Conservation (phyloP, 2,113 vertebrate species). For the Lutjanus erythropterus region DNA sequence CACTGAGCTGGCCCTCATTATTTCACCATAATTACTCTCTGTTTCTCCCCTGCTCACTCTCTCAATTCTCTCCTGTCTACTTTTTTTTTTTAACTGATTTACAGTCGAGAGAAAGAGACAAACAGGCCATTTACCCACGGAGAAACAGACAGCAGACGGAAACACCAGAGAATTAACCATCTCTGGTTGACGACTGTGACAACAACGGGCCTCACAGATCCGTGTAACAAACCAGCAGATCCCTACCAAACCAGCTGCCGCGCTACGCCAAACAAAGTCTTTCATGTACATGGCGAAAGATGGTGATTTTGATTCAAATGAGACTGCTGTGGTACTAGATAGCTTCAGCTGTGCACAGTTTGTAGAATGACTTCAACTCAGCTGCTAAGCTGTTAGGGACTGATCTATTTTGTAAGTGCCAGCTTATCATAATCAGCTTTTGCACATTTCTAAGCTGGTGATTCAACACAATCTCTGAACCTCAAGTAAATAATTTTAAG, state of each 20-base stretch:
- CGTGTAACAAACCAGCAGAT: constrained; percentile 28
- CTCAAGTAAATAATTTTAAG: constrained; percentile 51
- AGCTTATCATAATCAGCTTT: constrained; percentile 75
- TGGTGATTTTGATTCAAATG: constrained; percentile 25
- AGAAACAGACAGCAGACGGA: not conserved
- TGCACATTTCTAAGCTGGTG: constrained; percentile 60
- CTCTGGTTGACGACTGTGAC: constrained; percentile 18
- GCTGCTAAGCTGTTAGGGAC: constrained; percentile 50
- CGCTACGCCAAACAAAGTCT: not conserved
- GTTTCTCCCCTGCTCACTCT: not conserved
- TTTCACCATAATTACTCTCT: constrained; percentile 51
- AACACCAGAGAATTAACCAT: not conserved
- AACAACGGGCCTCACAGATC: constrained; percentile 22
- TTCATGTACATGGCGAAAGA: constrained; percentile 22
- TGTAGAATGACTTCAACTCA: constrained; percentile 49
- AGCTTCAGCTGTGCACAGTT: constrained; percentile 25
- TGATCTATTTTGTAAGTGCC: constrained; percentile 69
- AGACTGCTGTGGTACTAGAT: not conserved
- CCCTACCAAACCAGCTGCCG: not conserved
- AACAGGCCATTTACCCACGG: not conserved
- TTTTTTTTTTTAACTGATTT: constrained; percentile 2
- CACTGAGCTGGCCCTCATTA: constrained; percentile 44
- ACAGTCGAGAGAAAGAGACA: constrained; percentile 4
- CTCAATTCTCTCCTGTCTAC: constrained; percentile 13
- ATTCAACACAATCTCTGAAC: constrained; percentile 56